Base-by-base conservation (phyloP, 2,113 vertebrate genomes). In the Antennarius striatus region DNA sequence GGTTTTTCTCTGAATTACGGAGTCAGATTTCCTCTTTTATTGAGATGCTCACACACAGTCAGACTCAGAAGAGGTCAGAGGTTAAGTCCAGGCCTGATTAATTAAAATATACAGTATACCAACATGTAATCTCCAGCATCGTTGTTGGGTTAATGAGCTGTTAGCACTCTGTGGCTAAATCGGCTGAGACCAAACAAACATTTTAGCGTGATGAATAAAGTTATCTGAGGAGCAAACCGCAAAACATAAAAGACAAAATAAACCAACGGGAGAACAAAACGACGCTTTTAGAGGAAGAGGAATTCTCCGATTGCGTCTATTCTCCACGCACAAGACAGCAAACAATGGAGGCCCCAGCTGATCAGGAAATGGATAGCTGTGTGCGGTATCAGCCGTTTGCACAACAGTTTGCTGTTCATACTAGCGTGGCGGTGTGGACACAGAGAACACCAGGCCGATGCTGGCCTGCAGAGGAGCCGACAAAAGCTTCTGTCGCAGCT, bases 291-390 rank as follows among this genome's bases (percentile, higher is more conserved):
- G 46, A n/a, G 49, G 28, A 61, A 39, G 54, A 80, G 56, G 59
- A 60, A 66, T 69, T 61, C 56, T 55, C 16, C 1, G 53, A 68
- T 73, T 53, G 45, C 53, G 71, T 75, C 43, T 8, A 32, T 46
- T 51, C 71, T 75, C 53, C 81, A 68, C 15, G 63, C 9, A 75
- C 55, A 70, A 0, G 7, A 10, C 39, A 30, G 68, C 12, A 63
- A 78, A 86, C 81, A 86, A 88, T 63, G 40, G 53, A 50, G 61
- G 55, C 79, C 82, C 75, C n/a, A 17, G 77, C 80, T 22, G 22
- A 75, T 81, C 75, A 73, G 63, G 67, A 66, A 63, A 75, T 73
- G 73, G 81, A 85, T 73, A 78, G 75, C 48, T 68, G 32, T 62
- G 60, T 65, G 56, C 4, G 17, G 61, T 48, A 59, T 73, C 58